Percentiles rank a stretch among this genome's conserved stretches.
Evolutionary conservation across 2,113 vertebrate species (phyloP).

Genomic region (Melanerpes aurifrons): DNA sequence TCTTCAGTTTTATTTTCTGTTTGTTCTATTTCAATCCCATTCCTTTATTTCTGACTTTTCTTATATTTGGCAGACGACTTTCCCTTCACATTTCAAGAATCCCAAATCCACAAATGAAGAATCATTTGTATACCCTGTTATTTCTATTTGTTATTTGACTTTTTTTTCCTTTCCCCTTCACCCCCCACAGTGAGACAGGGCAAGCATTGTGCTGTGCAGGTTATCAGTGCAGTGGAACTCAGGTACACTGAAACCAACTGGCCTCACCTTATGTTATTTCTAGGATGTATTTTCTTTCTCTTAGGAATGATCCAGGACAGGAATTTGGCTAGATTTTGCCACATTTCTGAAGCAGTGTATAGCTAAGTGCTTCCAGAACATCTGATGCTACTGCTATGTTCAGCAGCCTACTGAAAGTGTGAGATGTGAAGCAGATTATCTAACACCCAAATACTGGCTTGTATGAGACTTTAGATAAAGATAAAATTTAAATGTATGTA

Average conservation of each 20-base stretch:
- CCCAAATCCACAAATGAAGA: not conserved
- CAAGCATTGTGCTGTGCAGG: not conserved
- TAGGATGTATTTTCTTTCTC: not conserved
- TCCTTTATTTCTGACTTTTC: not conserved
- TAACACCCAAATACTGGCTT: constrained; percentile 12
- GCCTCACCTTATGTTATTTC: not conserved
- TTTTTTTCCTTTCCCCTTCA: too few species aligned
- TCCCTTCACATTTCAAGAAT: not conserved
- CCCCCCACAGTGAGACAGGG: not conserved
- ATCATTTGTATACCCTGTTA: not conserved
- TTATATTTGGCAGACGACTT: not conserved
- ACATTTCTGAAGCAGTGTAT: not conserved
- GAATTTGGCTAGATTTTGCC: not conserved
- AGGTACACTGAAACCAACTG: not conserved
- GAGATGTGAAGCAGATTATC: not conserved
- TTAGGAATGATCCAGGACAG: not conserved
- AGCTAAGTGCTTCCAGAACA: not conserved
- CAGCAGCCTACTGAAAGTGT: not conserved
- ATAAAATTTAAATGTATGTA: not conserved
- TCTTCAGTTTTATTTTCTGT: not conserved
- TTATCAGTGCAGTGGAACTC: not conserved
- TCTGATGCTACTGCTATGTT: constrained; percentile 23
- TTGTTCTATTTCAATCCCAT: not conserved
- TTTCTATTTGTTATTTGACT: not conserved
- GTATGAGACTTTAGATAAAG: constrained; percentile 4